phyloP scores from a whole-genome alignment of 2,888 invertebrate species.

The Eupithecia dodoneata region DNA sequence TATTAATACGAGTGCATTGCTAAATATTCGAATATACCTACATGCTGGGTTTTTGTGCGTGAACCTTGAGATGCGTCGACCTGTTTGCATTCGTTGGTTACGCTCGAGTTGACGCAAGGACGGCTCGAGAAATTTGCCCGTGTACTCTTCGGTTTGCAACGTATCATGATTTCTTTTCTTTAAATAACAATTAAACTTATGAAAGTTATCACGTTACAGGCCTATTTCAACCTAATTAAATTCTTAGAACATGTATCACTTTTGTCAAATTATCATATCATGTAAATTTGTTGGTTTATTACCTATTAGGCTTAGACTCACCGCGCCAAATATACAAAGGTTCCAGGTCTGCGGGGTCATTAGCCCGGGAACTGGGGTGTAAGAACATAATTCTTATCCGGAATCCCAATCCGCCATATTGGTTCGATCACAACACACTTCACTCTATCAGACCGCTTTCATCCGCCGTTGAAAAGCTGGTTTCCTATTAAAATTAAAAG shows the following conservation, averaged over 20 bases:
- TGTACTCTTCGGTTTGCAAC: slow-evolving; percentile 6
- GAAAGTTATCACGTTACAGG: background rate
- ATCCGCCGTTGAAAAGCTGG: slow-evolving; percentile 41
- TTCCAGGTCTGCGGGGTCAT: slow-evolving; percentile 77
- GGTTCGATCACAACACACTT: slow-evolving; percentile 61
- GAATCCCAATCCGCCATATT: slow-evolving; percentile 79
- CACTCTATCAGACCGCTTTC: slow-evolving; percentile 51
- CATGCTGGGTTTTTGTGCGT: slow-evolving; percentile 70
- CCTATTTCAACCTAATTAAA: background rate
- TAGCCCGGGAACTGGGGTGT: slow-evolving; percentile 76
- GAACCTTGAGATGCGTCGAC: slow-evolving; percentile 78
- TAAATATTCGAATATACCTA: slow-evolving; percentile 69
- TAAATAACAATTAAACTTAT: background rate
- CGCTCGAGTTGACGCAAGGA: slow-evolving; percentile 78
- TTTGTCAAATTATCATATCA: background rate
- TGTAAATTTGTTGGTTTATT: background rate
- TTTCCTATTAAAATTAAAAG: slow-evolving; percentile 51
- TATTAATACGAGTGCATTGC: slow-evolving; percentile 81
- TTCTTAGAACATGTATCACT: background rate
- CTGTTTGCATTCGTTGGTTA: slow-evolving; percentile 78
- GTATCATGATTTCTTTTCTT: background rate
- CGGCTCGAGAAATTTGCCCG: slow-evolving; percentile 60
- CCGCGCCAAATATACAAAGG: slow-evolving; percentile 78
- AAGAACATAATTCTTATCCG: slow-evolving; percentile 80
- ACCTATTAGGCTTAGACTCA: slow-evolving; percentile 59